A percentile compares a stretch with the other conserved stretches of the same genome.
These are phyloP conservation scores for Potamarius usumacintae DNA, from an alignment of 2,113 vertebrate genomes.

Conservation along the genomic window DNA sequence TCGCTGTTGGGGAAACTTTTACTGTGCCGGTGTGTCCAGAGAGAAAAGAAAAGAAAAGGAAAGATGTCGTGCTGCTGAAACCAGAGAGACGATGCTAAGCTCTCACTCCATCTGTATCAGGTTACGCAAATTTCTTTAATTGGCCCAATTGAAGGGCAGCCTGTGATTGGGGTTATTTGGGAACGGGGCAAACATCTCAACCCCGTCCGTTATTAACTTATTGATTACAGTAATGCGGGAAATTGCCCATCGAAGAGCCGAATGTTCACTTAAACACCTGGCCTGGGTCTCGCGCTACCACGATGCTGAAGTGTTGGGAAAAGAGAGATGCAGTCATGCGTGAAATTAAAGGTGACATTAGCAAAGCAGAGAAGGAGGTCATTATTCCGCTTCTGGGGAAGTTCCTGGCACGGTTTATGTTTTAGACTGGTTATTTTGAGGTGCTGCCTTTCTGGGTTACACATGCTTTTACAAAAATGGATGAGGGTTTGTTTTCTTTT, in stretches of 20 bases:
- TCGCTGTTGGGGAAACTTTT: background rate
- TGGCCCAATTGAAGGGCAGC: conserved; percentile 87
- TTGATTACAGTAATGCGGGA: conserved; percentile 94
- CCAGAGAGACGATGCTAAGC: conserved; percentile 50
- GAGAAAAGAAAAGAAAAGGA: background rate
- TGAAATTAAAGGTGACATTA: conserved; percentile 61
- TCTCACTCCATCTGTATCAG: conserved; percentile 81
- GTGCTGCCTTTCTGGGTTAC: background rate
- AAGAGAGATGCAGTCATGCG: conserved; percentile 38
- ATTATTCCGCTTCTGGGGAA: conserved; percentile 30
- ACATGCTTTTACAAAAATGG: background rate
- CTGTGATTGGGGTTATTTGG: conserved; percentile 89
- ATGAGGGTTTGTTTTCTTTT: background rate
- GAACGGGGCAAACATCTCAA: conserved; percentile 84
- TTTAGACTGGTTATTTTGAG: background rate
- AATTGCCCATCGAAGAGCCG: conserved; percentile 83
- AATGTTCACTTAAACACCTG: conserved; percentile 84
- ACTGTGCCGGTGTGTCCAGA: too few species aligned
- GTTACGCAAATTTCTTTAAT: conserved; percentile 90
- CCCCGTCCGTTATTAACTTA: conserved; percentile 86
- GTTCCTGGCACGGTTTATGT: conserved; percentile 18
- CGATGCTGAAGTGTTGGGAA: conserved; percentile 72
- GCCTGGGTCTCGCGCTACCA: conserved; percentile 77
- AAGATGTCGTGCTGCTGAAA: background rate
- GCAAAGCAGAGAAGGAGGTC: conserved; percentile 31